Evolutionary conservation across 2,113 vertebrate genomes (phyloP).

Genomic region (Amia ocellicauda): DNA sequence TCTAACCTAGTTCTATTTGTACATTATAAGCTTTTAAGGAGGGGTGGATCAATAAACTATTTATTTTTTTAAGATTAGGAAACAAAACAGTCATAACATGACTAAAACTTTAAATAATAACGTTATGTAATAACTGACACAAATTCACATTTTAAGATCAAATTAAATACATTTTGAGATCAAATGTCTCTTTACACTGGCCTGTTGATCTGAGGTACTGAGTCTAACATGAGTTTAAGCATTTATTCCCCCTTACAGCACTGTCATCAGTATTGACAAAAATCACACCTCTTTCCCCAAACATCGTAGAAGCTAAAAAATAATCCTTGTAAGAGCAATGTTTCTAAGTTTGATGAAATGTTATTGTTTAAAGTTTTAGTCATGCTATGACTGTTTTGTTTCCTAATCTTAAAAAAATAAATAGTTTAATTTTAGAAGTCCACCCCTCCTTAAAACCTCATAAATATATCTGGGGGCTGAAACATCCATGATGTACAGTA

Average conservation of each 20-base stretch:
- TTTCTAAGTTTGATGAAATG: neutral
- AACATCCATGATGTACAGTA: slow-evolving; percentile 53
- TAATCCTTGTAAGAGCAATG: no score
- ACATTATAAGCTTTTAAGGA: slow-evolving; percentile 30
- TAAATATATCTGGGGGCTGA: slow-evolving; percentile 23
- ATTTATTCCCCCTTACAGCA: no score
- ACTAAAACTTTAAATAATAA: slow-evolving; percentile 10
- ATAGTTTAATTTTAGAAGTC: neutral
- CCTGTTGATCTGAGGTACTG: no score
- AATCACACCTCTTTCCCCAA: no score
- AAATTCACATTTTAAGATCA: no score
- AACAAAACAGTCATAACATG: neutral
- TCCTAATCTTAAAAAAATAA: neutral
- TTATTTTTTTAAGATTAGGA: neutral
- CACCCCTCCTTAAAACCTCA: slow-evolving; percentile 31
- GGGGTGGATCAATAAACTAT: slow-evolving; percentile 16
- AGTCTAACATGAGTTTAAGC: no score
- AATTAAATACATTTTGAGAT: no score
- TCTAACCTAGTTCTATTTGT: no score
- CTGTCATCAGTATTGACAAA: no score
- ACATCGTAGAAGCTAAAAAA: no score
- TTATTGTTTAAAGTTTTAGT: slow-evolving; percentile 12
- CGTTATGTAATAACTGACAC: no score
- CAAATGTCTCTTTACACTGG: no score
- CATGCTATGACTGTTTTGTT: neutral